phyloP scores from a whole-genome alignment of 2,888 invertebrate genomes.

The Luffia ferchaultella region DNA sequence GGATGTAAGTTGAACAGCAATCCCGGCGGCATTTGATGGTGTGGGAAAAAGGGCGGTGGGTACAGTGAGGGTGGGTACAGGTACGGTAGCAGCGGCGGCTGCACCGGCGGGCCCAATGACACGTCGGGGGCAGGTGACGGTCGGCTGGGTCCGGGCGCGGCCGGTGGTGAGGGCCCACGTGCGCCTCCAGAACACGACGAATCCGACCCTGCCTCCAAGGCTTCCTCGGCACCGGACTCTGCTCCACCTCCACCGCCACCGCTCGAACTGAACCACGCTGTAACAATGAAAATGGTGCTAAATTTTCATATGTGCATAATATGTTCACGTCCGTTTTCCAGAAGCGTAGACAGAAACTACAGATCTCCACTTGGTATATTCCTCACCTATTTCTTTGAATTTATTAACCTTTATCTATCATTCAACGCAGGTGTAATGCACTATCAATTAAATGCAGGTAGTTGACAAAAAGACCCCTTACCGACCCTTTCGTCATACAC shows the following conservation, averaged over 20 bases:
- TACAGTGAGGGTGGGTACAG: slow-evolving; percentile 91
- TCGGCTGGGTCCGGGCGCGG: slow-evolving; percentile 66
- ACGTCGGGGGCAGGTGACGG: slow-evolving; percentile 90
- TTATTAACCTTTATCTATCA: too few relatives aligned
- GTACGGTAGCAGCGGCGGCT: slow-evolving; percentile 92
- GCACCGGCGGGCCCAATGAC: slow-evolving; percentile 92
- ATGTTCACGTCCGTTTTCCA: too few relatives aligned
- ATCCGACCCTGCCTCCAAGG: slow-evolving; percentile 73
- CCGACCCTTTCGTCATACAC: too few relatives aligned
- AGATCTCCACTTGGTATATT: too few relatives aligned
- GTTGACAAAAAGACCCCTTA: too few relatives aligned
- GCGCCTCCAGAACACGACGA: slow-evolving; percentile 76
- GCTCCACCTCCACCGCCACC: slow-evolving; percentile 58
- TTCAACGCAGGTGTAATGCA: too few relatives aligned
- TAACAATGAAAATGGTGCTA: slow-evolving; percentile 20
- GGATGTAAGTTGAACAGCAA: slow-evolving; percentile 90
- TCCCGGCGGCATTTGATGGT: slow-evolving; percentile 81
- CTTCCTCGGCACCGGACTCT: slow-evolving; percentile 70
- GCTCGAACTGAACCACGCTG: slow-evolving; percentile 73
- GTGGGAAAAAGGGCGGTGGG: slow-evolving; percentile 78
- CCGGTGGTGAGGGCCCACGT: slow-evolving; percentile 59
- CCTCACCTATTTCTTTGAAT: too few relatives aligned
- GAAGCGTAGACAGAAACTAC: too few relatives aligned
- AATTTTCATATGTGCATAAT: too few relatives aligned
- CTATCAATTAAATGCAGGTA: too few relatives aligned